Evolutionary conservation across 2,797 vertebrate genomes (phyloP), one percentile per base, ranked within the genome.

Genomic region (Hoplostethus atlanticus): DNA sequence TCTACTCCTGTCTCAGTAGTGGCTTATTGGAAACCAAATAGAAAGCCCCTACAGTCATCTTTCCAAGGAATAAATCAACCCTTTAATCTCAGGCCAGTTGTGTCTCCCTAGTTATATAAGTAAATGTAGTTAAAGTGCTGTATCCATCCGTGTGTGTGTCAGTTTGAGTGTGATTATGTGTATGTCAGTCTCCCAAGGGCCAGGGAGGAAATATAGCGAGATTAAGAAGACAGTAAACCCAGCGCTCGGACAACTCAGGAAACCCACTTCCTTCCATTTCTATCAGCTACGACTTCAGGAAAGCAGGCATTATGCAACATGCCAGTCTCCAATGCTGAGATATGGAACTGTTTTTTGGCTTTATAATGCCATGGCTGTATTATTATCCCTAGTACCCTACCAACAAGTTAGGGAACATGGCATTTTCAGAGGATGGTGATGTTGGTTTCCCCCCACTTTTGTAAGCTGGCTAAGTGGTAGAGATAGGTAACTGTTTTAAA

Each of bases 211-310:
- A 50, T 48, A 48, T 10, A 63, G 9, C 17, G 11, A 73, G 56
- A 65, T 79, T 60, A 65, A 6, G 12, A 10, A 73, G 48, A 67
- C 61, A 64, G 53, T 13, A 68, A 48, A 42, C 47, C 13, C 30
- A 50, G 53, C 44, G 48, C 51, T 21, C 12, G 31, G 40, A 52
- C 54, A 73, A 79, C 64, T 74, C 76, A 75, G 70, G 84, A 84
- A 86, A 73, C 51, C 5, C 57, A 58, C 30, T 80, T 84, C 84
- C 84, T 82, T 68, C 15, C 13, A 16, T 64, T 77, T 71, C 46
- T 76, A 53, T 4, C 25, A 4, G 0, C 2, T 31, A 21, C 60
- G 44, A 40, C 25, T 52, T 16, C 52, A 47, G 50, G n/a, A 16
- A 47, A 21, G 48, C 6, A 15, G 48, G n/a, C 48, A 9, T 51